These are phyloP conservation scores for Ceyx cyanopectus DNA, from an alignment of 2,113 vertebrate genomes.

Conservation along the genomic window DNA sequence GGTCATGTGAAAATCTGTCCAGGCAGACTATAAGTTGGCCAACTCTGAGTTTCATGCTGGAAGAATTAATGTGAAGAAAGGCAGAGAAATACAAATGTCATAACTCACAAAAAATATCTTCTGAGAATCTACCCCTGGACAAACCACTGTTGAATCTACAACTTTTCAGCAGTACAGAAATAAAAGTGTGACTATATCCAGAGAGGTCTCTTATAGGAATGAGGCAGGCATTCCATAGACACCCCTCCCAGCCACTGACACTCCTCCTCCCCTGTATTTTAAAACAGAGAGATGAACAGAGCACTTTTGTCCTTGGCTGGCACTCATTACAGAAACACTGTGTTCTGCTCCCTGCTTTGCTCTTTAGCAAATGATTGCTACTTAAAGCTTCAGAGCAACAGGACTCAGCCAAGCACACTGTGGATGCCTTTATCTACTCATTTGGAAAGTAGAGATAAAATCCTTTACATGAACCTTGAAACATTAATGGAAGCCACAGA, in stretches of 20 bases:
- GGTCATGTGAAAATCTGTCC: background rate
- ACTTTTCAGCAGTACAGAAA: background rate
- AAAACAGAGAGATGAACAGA: background rate
- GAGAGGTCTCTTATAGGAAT: background rate
- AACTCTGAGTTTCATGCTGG: background rate
- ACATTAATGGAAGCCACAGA: background rate
- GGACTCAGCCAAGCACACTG: background rate
- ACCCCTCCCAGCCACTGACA: background rate
- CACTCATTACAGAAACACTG: background rate
- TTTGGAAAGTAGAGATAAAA: background rate
- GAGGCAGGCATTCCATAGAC: background rate
- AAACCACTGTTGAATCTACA: background rate
- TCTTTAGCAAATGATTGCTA: background rate
- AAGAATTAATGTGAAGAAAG: background rate
- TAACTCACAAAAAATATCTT: background rate
- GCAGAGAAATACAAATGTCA: background rate
- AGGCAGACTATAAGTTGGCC: background rate
- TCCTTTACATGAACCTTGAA: background rate
- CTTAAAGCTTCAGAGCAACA: constrained; percentile 4
- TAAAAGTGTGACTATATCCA: background rate
- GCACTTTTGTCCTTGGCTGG: background rate
- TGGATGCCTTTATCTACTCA: background rate
- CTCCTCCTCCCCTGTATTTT: background rate
- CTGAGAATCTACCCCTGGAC: background rate
- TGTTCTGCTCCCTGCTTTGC: background rate